Base-by-base conservation (phyloP, 2,888 invertebrate genomes). In the Ophioninae sp. region DNA sequence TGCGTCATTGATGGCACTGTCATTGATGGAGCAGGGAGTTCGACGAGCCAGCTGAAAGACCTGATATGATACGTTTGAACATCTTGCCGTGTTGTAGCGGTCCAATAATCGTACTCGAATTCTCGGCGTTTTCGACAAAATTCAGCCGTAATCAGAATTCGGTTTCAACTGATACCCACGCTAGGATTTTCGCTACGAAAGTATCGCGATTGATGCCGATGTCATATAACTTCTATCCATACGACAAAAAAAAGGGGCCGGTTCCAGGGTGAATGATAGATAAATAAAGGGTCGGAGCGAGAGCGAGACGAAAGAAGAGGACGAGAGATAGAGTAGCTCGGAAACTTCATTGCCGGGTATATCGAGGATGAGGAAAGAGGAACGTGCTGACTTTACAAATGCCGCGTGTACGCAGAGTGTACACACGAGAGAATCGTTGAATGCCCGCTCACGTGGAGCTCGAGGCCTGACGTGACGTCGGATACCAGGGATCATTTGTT, bases 401-500 rank as follows among this genome's bases (percentile, higher is more conserved):
- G 84, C 59, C 44, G 59, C 78, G 44, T 82, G 75, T 74, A 17
- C 50, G 50, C 50, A 39, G 68, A 44, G 39, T 50, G 67, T 76
- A 20, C 70, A 70, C 81, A 65, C 74, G 77, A 69, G 76, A 69
- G 85, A 82, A 86, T 85, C 75, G 86, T 77, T 86, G 83, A 87
- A 86, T 85, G 81, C 79, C 76, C 73, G 74, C 64, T 85, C 85
- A 86, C 87, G 85, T 86, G 85, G 67, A 82, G 85, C 59, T 64
- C 74, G 81, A 82, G 76, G 74, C 75, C 80, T 86, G 86, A 82
- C 87, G 86, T 86, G 88, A 86, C 84, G 87, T 84, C 83, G 82
- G 83, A 83, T 86, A 87, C 86, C 85, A 84, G 85, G 86, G 87
- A 88, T 89, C 90, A 89, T 90, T 89, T 87, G 87, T 88, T 87